Conservation (phyloP, 2,113 vertebrate genomes). For the Malurus cyaneus region DNA sequence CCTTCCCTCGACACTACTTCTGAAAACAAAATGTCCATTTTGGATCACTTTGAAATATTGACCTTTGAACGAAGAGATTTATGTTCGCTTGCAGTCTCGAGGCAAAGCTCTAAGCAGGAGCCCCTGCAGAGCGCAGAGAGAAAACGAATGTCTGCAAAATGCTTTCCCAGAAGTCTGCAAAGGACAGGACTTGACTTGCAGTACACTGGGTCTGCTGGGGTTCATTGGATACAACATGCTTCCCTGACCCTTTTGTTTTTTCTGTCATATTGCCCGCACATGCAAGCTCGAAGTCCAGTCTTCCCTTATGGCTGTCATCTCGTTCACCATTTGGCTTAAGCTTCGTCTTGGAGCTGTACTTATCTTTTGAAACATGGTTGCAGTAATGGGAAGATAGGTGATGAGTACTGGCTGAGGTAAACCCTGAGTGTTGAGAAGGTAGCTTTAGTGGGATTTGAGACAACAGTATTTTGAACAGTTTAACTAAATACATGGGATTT, state of each 20-base stretch:
- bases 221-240: neutral
- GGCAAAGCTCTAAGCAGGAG: constrained; percentile 18
- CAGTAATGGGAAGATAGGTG: neutral
- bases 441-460: neutral
- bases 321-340: neutral
- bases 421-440: neutral
- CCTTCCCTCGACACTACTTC: constrained; percentile 25
- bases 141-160: neutral
- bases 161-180: constrained; percentile 6
- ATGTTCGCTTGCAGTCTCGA: neutral
- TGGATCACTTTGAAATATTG: constrained; percentile 38
- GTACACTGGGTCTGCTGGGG: neutral
- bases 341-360: neutral
- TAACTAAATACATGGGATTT: neutral
- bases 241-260: neutral
- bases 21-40: constrained; percentile 45
- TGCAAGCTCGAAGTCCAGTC: neutral
- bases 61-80: constrained; percentile 55
- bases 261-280: neutral
- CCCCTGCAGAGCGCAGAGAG: neutral
- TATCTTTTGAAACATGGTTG: neutral
- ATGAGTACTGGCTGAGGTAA: neutral
- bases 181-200: constrained; percentile 30
- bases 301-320: neutral
- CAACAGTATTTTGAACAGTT: neutral